Base-by-base conservation (phyloP, 2,113 vertebrate species). In the Amphilophus citrinellus region DNA sequence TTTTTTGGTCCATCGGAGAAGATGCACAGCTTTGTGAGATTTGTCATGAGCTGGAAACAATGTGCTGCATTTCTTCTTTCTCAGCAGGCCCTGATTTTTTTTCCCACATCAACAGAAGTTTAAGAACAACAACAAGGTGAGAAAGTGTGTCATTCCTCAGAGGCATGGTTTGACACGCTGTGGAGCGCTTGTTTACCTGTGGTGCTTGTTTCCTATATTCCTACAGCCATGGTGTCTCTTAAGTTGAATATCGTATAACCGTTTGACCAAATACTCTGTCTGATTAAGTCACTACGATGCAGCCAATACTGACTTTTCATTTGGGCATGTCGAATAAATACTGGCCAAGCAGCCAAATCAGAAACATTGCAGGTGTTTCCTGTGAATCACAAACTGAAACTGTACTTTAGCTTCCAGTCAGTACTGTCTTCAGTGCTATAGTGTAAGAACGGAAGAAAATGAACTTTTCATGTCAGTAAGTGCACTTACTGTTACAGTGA, bases 1-100 rank as follows among this genome's bases (percentile, higher is more conserved):
- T 32, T 63, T 3, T n/a, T 4, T 44, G 11, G 2, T 22, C 18
- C 80, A 22, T 10, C 3, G 1, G 76, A 76, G 76, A 66, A 27
- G 20, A 13, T 8, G 17, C 1, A 2, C 53, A 15, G 58, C 32
- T 89, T 65, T 60, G 13, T 75, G 61, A 44, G 30, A 30, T 57
- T 59, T 32, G 17, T 44, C 71, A 42, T 39, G 47, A 87, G 79
- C 42, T 22, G 71, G 35, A 84, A 78, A 32, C 15, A 80, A 42
- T 44, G 15, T 62, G 18, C 11, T 58, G 14, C 59, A 10, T 20
- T 61, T 59, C 11, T 6, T 62, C 24, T 65, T 65, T 84, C 83
- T 83, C 71, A 7, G 59, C 10, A 39, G 58, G 22, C 30, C 7
- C 7, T 44, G 50, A 3, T 22, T 65, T 50, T 68, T 71, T 24